These are phyloP conservation scores for Atopsyche davidsoni DNA, from an alignment of 1,140 invertebrate species.

Conservation along the genomic window DNA sequence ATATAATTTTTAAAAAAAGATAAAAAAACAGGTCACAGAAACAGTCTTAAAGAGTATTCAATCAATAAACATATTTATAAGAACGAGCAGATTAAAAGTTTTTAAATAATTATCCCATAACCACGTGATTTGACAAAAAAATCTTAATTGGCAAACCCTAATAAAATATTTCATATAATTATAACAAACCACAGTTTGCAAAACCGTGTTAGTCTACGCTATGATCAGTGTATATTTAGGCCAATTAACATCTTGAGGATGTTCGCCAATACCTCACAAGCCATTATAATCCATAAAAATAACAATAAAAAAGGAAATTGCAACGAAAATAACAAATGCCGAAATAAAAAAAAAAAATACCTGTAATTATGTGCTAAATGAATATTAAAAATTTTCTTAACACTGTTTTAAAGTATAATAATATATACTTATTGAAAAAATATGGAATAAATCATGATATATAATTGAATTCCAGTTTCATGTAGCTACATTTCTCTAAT, in stretches of 20 bases:
- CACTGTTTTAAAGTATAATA: too few species aligned
- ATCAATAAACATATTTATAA: slow-evolving; percentile 28
- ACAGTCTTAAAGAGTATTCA: slow-evolving; percentile 31
- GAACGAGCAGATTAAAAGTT: slow-evolving; percentile 23
- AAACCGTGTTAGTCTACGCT: slow-evolving; percentile 7
- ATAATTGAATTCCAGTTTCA: too few species aligned
- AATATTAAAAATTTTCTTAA: too few species aligned
- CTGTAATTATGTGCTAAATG: too few species aligned
- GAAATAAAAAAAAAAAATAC: not conserved
- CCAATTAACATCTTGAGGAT: slow-evolving; percentile 24
- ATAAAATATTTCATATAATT: slow-evolving; percentile 24
- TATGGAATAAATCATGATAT: too few species aligned
- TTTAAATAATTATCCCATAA: slow-evolving; percentile 26
- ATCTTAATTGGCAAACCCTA: slow-evolving; percentile 24
- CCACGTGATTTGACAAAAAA: slow-evolving; percentile 18
- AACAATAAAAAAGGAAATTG: not conserved
- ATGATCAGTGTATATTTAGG: slow-evolving; percentile 12
- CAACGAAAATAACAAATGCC: not conserved
- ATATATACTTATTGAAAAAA: too few species aligned
- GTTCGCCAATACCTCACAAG: slow-evolving; percentile 11
- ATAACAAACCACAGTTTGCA: slow-evolving; percentile 17
- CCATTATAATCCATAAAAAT: not conserved
- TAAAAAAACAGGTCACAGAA: slow-evolving; percentile 32
- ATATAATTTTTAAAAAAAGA: slow-evolving; percentile 28
- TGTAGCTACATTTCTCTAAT: too few species aligned